Evolutionary conservation across 2,888 invertebrate genomes (phyloP).

Genomic region (Clistopyga incitator): DNA sequence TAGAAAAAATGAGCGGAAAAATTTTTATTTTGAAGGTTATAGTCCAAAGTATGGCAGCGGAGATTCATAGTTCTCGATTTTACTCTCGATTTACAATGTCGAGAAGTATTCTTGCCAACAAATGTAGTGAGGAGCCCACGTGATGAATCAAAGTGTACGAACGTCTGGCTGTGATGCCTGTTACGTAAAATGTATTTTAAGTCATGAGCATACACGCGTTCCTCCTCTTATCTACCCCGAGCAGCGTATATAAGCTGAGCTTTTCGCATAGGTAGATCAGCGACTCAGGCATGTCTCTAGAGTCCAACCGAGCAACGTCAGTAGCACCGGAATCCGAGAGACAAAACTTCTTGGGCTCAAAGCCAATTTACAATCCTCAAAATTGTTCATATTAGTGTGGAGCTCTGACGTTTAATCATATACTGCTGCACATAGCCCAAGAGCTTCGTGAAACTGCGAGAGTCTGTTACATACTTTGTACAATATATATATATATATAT

Average conservation of each 20-base stretch:
- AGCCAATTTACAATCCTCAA: slow-evolving; percentile 63
- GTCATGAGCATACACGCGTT: slow-evolving; percentile 17
- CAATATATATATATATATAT: background rate
- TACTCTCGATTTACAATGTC: slow-evolving; percentile 18
- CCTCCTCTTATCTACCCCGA: slow-evolving; percentile 33
- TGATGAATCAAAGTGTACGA: slow-evolving; percentile 38
- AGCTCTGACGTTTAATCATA: slow-evolving; percentile 41
- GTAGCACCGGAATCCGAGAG: slow-evolving; percentile 2
- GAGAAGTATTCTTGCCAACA: slow-evolving; percentile 6
- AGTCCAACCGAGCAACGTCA: background rate
- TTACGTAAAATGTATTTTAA: slow-evolving; percentile 59
- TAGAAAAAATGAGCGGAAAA: no score
- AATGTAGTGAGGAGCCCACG: slow-evolving; percentile 6
- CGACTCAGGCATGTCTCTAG: slow-evolving; percentile 3
- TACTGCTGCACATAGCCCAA: slow-evolving; percentile 11
- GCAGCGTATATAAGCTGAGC: slow-evolving; percentile 10
- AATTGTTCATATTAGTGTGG: slow-evolving; percentile 58
- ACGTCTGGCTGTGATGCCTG: background rate
- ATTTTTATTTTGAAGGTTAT: no score
- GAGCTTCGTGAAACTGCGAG: slow-evolving; percentile 19
- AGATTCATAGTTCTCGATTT: background rate
- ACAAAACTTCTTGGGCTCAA: slow-evolving; percentile 51
- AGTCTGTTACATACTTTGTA: slow-evolving; percentile 9
- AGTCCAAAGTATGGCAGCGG: background rate
- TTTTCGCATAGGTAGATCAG: slow-evolving; percentile 46